phyloP scores from a whole-genome alignment of 1,140 invertebrate genomes.

The Scaptomyza montana region DNA sequence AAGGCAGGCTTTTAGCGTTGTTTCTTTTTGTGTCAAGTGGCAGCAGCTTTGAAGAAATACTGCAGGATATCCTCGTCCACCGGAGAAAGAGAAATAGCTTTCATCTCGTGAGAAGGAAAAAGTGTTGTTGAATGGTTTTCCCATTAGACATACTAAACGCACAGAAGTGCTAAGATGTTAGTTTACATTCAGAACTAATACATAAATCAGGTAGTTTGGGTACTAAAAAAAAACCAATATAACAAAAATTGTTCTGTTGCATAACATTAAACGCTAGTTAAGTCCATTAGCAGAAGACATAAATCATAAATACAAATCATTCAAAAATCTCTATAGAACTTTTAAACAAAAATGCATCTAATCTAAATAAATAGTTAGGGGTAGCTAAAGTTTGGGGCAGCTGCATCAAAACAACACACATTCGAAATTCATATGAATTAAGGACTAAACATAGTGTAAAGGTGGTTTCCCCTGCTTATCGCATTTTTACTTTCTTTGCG shows the following conservation, averaged over 20 bases:
- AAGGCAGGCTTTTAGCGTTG: slow-evolving; percentile 35
- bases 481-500: too few relatives aligned
- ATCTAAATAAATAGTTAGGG: neutral
- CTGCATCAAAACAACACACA: too few relatives aligned
- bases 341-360: too few relatives aligned
- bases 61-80: slow-evolving; percentile 36
- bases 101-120: slow-evolving; percentile 21
- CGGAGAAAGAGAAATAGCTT: slow-evolving; percentile 3
- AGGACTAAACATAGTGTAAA: neutral
- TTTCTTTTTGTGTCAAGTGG: slow-evolving; percentile 45
- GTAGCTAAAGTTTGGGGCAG: neutral
- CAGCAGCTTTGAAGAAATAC: slow-evolving; percentile 6
- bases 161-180: neutral
- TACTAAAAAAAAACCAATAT: neutral
- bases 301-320: too few relatives aligned
- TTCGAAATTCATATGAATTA: slow-evolving; percentile 22
- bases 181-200: neutral
- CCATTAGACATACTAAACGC: slow-evolving; percentile 22
- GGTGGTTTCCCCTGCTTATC: too few relatives aligned
- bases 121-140: slow-evolving; percentile 37
- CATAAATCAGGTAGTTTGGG: neutral
- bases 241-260: too few relatives aligned
- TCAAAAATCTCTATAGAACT: too few relatives aligned
- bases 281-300: too few relatives aligned
- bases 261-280: too few relatives aligned